Conservation (phyloP, 1,140 invertebrate species). For the Sitophilus oryzae region DNA sequence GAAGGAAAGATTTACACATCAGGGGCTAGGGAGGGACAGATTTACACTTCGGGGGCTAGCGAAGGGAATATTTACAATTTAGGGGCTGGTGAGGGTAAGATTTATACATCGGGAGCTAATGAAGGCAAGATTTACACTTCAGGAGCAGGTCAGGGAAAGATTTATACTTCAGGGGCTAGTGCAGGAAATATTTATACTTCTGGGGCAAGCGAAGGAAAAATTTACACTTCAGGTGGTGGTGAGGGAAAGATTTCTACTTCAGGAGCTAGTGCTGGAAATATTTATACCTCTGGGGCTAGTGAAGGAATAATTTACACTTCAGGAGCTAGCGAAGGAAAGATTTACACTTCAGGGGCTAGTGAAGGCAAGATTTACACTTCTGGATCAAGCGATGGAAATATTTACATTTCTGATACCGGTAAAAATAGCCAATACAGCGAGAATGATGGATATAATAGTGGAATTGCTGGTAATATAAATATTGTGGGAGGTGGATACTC, state of each 20-base stretch:
- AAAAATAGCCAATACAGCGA: neutral
- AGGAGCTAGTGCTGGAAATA: neutral
- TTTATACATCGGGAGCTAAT: too few species aligned
- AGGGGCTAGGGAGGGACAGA: too few species aligned
- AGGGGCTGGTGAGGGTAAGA: neutral
- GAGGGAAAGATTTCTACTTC: neutral
- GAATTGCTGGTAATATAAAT: conserved; percentile 29
- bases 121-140: too few species aligned
- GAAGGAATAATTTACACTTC: too few species aligned
- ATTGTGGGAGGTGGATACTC: conserved; percentile 38
- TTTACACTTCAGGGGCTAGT: neutral
- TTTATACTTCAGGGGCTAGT: too few species aligned
- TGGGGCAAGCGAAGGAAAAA: too few species aligned
- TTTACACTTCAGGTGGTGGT: neutral
- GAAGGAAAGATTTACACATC: too few species aligned
- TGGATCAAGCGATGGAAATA: neutral
- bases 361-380: neutral
- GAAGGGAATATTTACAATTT: neutral
- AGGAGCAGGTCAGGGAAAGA: too few species aligned
- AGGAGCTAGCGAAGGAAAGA: too few species aligned
- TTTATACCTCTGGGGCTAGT: too few species aligned
- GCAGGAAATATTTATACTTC: too few species aligned
- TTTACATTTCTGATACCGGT: neutral
- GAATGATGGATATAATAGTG: neutral
- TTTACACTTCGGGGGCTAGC: too few species aligned